A percentile compares a stretch with the other conserved stretches of the same genome.
phyloP scores from a whole-genome alignment of 2,113 vertebrate species.

The Nothoprocta pentlandii region DNA sequence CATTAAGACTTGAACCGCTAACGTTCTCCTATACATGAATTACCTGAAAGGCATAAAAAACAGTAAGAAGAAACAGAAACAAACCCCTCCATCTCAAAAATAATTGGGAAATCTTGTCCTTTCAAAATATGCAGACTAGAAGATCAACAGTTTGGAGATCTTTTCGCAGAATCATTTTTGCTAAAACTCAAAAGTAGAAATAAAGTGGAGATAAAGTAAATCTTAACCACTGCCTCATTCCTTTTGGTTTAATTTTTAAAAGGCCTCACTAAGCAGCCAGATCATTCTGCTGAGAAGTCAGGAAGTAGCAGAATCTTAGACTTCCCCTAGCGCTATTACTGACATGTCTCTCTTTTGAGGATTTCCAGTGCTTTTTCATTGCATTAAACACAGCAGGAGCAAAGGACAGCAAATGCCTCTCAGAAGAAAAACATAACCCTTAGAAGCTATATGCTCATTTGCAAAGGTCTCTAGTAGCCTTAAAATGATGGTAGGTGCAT shows the following conservation, averaged over 20 bases:
- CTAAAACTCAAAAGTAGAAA: neutral
- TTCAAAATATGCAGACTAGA: neutral
- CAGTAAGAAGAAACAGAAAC: neutral
- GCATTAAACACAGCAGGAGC: neutral
- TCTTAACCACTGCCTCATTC: neutral
- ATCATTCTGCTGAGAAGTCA: neutral
- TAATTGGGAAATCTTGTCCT: neutral
- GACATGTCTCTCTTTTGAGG: neutral
- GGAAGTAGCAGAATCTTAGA: neutral
- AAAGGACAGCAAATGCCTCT: neutral
- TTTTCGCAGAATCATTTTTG: neutral
- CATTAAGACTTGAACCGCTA: neutral
- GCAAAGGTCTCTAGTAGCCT: neutral
- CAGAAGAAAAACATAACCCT: neutral
- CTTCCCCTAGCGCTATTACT: neutral
- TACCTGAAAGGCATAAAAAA: neutral
- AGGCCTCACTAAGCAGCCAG: neutral
- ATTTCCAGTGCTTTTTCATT: slow-evolving; percentile 10
- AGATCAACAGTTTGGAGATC: neutral
- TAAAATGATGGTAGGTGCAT: neutral
- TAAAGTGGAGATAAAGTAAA: neutral
- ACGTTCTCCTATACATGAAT: neutral
- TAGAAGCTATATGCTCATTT: neutral
- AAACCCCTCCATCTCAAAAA: neutral
- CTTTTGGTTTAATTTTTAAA: neutral